Conservation (phyloP, 1,140 invertebrate species). For the Rhizoglyphus robini region DNA sequence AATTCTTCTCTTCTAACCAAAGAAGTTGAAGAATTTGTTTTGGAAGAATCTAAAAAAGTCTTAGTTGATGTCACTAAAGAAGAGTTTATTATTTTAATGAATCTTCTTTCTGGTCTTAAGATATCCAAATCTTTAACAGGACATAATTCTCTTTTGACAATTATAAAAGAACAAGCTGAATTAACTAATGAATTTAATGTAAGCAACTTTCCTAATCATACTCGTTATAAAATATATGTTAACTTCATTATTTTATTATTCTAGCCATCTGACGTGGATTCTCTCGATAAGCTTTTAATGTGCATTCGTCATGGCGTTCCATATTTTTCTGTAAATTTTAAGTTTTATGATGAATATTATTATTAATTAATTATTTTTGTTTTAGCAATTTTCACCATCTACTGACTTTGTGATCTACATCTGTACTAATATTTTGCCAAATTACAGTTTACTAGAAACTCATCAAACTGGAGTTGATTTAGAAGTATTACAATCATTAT, state of each 20-base stretch:
- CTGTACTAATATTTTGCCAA: conserved; percentile 64
- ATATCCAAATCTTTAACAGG: conserved; percentile 62
- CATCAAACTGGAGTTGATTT: conserved; percentile 35
- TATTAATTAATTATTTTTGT: conserved; percentile 27
- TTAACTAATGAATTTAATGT: conserved; percentile 56
- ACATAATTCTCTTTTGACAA: conserved; percentile 68
- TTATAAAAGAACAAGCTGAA: conserved; percentile 67
- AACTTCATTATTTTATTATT: conserved; percentile 20
- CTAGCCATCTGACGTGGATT: conserved; percentile 52
- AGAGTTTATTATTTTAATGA: conserved; percentile 80
- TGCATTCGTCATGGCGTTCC: conserved; percentile 68
- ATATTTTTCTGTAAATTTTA: conserved; percentile 75
- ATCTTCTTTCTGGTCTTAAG: conserved; percentile 60
- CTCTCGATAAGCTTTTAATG: conserved; percentile 62
- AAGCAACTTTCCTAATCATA: too few species aligned
- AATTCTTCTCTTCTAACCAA: conserved; percentile 61
- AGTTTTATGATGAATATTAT: not conserved
- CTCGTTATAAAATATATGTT: conserved; percentile 16
- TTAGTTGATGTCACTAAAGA: conserved; percentile 63
- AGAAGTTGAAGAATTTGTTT: conserved; percentile 70
- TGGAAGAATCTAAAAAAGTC: conserved; percentile 73
- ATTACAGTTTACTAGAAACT: conserved; percentile 35
- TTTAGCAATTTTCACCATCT: conserved; percentile 70
- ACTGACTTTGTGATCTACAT: conserved; percentile 71
- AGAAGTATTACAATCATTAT: conserved; percentile 69